Conservation (phyloP, 2,888 invertebrate species). For the Atethmia centrago region DNA sequence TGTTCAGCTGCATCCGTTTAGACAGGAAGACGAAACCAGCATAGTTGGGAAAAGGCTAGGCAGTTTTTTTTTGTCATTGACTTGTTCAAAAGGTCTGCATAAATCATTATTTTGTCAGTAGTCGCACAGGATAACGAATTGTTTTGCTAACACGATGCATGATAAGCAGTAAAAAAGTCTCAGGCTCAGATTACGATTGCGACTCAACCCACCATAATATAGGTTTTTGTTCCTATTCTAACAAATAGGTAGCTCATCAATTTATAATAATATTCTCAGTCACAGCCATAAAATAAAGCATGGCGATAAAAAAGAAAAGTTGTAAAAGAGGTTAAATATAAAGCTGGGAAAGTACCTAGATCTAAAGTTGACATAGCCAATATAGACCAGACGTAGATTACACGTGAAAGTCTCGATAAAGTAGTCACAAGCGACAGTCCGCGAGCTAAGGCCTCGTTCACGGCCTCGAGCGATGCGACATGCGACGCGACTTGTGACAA, state of each 20-base stretch:
- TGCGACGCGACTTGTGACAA: neutral
- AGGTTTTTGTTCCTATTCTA: neutral
- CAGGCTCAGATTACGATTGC: neutral
- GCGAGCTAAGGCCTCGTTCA: conserved; percentile 1
- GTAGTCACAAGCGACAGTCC: conserved; percentile 20
- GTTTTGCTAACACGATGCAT: neutral
- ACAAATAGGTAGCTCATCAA: too few relatives aligned
- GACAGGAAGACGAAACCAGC: neutral
- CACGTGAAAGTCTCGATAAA: conserved; percentile 57
- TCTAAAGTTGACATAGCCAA: conserved; percentile 23
- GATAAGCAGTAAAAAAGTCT: neutral
- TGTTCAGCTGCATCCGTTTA: neutral
- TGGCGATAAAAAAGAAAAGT: conserved; percentile 24
- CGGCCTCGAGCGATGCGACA: neutral
- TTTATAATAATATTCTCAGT: neutral
- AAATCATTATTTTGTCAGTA: neutral
- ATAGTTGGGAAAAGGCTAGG: neutral
- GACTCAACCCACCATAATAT: neutral
- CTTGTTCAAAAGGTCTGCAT: neutral
- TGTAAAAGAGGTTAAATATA: conserved; percentile 17
- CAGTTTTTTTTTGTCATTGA: neutral
- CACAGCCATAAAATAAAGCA: conserved; percentile 15
- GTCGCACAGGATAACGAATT: neutral
- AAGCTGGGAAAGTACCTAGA: conserved; percentile 25
- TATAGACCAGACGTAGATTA: conserved; percentile 30